phyloP scores from a whole-genome alignment of 2,113 vertebrate species.

The Saccopteryx leptura region DNA sequence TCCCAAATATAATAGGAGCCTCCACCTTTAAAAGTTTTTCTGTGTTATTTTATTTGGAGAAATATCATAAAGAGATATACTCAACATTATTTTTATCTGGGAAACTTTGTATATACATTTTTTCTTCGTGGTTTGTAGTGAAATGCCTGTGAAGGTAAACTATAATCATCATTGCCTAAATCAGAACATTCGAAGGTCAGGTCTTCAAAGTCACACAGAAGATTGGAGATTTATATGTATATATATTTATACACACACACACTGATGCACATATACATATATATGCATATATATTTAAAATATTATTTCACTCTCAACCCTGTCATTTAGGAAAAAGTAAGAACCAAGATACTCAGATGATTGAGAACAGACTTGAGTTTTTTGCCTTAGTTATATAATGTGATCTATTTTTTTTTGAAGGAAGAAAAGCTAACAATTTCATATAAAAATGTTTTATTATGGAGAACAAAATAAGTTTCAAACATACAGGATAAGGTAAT shows the following conservation, averaged over 20 bases:
- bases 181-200: not conserved
- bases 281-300: not conserved
- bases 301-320: not conserved
- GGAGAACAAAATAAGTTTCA: not conserved
- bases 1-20: not conserved
- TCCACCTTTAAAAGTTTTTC: not conserved
- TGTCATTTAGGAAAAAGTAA: slow-evolving; percentile 24
- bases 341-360: not conserved
- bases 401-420: not conserved
- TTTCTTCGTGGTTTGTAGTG: not conserved
- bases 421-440: not conserved
- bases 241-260: not conserved
- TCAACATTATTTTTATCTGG: slow-evolving; percentile 1
- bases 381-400: not conserved
- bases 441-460: not conserved
- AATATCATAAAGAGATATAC: not conserved
- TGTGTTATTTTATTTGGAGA: not conserved
- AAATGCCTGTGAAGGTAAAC: not conserved
- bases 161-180: not conserved
- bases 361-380: not conserved
- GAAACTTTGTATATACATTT: not conserved
- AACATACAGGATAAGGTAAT: not conserved
- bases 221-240: not conserved
- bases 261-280: not conserved
- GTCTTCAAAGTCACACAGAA: not conserved